Conservation (phyloP, 2,113 vertebrate genomes). For the Strix uralensis region DNA sequence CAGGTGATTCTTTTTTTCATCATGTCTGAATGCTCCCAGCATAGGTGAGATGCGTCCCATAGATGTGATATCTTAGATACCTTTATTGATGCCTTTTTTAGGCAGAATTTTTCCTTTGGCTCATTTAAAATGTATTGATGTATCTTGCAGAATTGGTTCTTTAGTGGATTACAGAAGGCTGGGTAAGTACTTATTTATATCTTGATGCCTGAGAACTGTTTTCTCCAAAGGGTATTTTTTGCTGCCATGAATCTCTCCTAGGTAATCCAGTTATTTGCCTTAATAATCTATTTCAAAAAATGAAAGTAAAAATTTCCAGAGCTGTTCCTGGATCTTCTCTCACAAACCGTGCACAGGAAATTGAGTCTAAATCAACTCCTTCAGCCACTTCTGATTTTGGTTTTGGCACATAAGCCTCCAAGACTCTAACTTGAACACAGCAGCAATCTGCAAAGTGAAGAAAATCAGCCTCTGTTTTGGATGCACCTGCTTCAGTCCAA, state of each 20-base stretch:
- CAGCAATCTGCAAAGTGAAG: neutral
- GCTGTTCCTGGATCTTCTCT: neutral
- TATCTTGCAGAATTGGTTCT: neutral
- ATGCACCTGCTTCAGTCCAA: neutral
- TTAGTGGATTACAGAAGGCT: neutral
- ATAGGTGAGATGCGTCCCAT: neutral
- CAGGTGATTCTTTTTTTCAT: neutral
- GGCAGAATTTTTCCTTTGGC: neutral
- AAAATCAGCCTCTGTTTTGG: neutral
- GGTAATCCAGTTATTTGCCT: neutral
- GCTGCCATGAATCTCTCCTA: neutral
- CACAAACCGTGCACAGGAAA: neutral
- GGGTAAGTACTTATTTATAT: neutral
- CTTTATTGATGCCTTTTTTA: neutral
- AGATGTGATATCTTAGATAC: neutral
- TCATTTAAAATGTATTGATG: neutral
- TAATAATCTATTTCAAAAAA: neutral
- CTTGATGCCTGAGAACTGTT: neutral
- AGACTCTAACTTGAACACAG: neutral
- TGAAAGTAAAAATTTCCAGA: neutral
- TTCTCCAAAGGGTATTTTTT: neutral
- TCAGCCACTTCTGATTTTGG: neutral
- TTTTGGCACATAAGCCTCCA: neutral
- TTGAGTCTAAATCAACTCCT: neutral
- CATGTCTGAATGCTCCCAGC: neutral